Base-by-base conservation (phyloP, 2,888 invertebrate species). In the Drosophila neonasuta region DNA sequence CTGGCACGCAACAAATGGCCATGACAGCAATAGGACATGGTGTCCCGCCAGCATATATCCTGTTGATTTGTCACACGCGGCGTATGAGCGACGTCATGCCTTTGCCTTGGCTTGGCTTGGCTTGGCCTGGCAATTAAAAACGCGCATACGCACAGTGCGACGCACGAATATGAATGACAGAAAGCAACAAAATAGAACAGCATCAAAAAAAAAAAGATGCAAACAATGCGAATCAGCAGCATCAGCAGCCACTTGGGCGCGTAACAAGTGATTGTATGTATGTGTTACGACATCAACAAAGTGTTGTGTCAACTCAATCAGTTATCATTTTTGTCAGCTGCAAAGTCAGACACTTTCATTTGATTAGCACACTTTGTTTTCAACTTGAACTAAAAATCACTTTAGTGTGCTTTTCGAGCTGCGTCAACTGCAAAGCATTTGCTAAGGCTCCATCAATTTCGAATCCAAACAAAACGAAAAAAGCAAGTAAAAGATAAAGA, bases 51-150 rank as follows among this genome's bases (percentile, higher is more conserved):
- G 70, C 56, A 48, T 24, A 41, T 65, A 68, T 82, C 73, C 83
- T 77, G 86, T 83, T 83, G 80, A 83, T 74, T 85, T 80, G 80
- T 71, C 65, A 63, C 80, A 82, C 49, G 74, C 69, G 66, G 77
- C 82, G 83, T 71, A 80, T 80, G 77, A 72, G 68, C 71, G 72
- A 79, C 34, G 24, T 24, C 24, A 24, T 24, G 24, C 24, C 24
- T 24, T 24, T 75, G 68, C 57, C 58, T 48, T 7, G 36, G 20
- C 42, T 30, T 30, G 36, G 20, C 42, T 30, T 30, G 30, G 6
- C 30, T 30, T 32, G 30, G 34, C 34, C 1, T 67, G 65, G 58
- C 75, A 80, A 80, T 83, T 79, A 77, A 80, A 80, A 79, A 62
- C 66, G 79, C 73, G 67, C 72, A 83, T 74, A 77, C 83, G 80